Evolutionary conservation across 2,888 invertebrate species (phyloP), one percentile per base, ranked within the genome.

Genomic region (Stictocephala bisonia): DNA sequence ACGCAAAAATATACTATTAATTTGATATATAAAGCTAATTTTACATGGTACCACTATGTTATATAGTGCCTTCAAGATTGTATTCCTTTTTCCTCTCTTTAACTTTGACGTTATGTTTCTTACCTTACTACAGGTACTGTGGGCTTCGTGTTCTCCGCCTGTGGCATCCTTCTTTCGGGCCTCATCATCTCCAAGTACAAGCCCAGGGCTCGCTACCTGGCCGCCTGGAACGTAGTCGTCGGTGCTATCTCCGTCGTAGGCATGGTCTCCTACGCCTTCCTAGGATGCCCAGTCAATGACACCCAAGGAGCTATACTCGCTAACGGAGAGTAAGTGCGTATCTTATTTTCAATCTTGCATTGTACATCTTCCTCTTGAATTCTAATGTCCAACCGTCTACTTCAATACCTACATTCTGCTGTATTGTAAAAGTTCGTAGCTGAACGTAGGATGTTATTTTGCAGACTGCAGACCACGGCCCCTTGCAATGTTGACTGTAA

Each of bases 191-290:
- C 90, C 0, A 88, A 86, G 79, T 90, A 87, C 80, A 90, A 89
- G 80, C 91, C 91, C 0, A 85, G 86, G 71, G 91, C 91, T 0
- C 84, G 90, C 18, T 88, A 88, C 74, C 85, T 91, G 82, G 90
- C 91, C 0, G 88, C 87, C 0, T 91, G 91, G 91, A 91, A 91
- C 82, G 89, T 90, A 6, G 83, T 90, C 71, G 87, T 90, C 22
- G 91, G 90, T 6, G 85, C 87, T 1, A 84, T 90, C 53, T 88
- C 90, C 0, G 88, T 90, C 0, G 82, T 87, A 31, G 90, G 90
- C 9, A 89, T 91, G 79, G 83, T 90, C 35, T 86, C 88, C 0
- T 91, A 91, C 80, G 87, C 89, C 2, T 89, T 89, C 79, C 85
- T 91, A 29, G 91, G 91, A 9, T 91, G 91, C 80, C 85, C 87